Conservation (phyloP, 2,797 vertebrate genomes). For the Catostomus latipinnis region DNA sequence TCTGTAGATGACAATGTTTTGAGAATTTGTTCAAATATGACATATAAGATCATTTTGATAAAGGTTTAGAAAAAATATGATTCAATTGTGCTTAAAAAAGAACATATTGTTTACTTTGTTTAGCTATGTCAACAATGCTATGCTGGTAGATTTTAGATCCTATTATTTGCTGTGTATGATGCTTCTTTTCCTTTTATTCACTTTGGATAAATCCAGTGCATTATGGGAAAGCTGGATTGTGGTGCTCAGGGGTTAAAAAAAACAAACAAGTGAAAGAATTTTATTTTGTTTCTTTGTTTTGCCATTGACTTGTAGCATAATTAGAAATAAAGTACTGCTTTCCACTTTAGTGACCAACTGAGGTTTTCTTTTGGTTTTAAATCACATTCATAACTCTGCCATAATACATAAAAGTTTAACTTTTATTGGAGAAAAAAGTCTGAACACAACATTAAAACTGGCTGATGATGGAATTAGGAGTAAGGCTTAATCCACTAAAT, state of each 20-base stretch:
- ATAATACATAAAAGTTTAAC: background rate
- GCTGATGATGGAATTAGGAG: no score
- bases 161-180: slow-evolving; percentile 71
- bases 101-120: slow-evolving; percentile 74
- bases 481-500: no score
- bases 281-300: slow-evolving; percentile 66
- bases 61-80: slow-evolving; percentile 55
- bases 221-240: slow-evolving; percentile 80
- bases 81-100: slow-evolving; percentile 68
- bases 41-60: slow-evolving; percentile 57
- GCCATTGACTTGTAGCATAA: slow-evolving; percentile 75
- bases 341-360: slow-evolving; percentile 60
- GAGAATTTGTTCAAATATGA: slow-evolving; percentile 56
- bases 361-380: slow-evolving; percentile 47
- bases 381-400: background rate
- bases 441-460: no score
- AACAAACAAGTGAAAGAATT: slow-evolving; percentile 67
- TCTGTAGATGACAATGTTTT: slow-evolving; percentile 44
- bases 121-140: slow-evolving; percentile 73
- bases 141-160: slow-evolving; percentile 77
- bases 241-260: slow-evolving; percentile 84
- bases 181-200: slow-evolving; percentile 72
- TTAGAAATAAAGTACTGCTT: slow-evolving; percentile 79
- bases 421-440: background rate
- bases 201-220: slow-evolving; percentile 79